A percentile compares a stretch with the other conserved stretches of the same genome.
phyloP scores from a whole-genome alignment of 2,888 invertebrate species.

The Protophormia terraenovae region DNA sequence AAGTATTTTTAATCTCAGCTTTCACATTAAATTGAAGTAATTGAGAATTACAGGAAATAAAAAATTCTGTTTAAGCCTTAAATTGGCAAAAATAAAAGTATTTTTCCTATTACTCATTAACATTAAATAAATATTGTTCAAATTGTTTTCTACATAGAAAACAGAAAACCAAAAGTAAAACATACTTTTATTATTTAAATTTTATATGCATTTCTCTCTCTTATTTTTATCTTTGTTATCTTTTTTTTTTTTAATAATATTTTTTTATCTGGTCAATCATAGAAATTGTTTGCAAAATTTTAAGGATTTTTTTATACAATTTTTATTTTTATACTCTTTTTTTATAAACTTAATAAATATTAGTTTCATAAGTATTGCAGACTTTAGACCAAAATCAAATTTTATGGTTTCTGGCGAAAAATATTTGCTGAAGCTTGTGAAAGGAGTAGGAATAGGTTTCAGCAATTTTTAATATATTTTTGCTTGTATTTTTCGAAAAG shows the following conservation, averaged over 20 bases:
- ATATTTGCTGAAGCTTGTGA: neutral
- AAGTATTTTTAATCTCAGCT: too few species aligned
- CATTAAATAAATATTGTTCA: too few species aligned
- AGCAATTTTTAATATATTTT: neutral
- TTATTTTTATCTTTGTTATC: neutral
- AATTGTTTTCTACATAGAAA: too few species aligned
- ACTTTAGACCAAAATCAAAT: neutral
- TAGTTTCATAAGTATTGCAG: neutral
- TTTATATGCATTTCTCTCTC: neutral
- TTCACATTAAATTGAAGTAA: too few species aligned
- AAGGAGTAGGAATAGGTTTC: neutral
- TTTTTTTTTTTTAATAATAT: neutral
- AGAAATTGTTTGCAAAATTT: neutral
- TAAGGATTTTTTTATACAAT: neutral
- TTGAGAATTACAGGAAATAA: too few species aligned
- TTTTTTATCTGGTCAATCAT: neutral
- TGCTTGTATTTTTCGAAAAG: too few species aligned
- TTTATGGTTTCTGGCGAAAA: neutral
- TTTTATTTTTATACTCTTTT: neutral
- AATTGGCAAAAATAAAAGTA: too few species aligned
- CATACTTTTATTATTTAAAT: too few species aligned
- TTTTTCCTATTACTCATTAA: too few species aligned
- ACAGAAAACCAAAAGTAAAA: too few species aligned
- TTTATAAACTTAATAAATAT: neutral
- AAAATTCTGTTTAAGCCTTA: too few species aligned